These are phyloP conservation scores for Neomonachus schauinslandi DNA, from an alignment of 2,113 vertebrate species.

Conservation along the genomic window DNA sequence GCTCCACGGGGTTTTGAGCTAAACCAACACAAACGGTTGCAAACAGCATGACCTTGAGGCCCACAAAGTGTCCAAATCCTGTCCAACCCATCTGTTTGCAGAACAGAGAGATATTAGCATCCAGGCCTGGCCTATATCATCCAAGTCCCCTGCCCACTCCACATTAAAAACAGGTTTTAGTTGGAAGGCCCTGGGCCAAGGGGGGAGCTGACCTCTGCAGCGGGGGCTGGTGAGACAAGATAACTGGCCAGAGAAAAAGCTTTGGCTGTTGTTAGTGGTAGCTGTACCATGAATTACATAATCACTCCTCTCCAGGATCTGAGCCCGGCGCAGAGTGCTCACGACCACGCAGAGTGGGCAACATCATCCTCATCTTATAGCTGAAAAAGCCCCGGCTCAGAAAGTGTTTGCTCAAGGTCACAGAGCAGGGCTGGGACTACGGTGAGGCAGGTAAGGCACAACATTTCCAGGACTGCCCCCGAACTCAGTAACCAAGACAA, in stretches of 20 bases:
- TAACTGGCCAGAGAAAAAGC: not conserved
- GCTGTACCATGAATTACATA: fast-evolving
- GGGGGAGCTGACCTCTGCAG: not conserved
- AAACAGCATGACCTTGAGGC: not conserved
- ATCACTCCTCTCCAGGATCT: not conserved
- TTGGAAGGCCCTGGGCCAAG: not conserved
- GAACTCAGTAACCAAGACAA: not conserved
- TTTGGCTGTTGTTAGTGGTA: fast-evolving
- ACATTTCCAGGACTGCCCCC: not conserved
- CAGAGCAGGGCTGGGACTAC: not conserved
- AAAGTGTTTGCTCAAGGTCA: not conserved
- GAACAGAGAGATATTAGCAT: not conserved
- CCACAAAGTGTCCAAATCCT: not conserved
- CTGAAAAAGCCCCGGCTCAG: not conserved
- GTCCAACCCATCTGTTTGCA: not conserved
- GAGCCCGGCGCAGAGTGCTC: fast-evolving
- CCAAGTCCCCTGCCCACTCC: not conserved
- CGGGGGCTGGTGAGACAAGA: not conserved
- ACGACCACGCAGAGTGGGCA: fast-evolving
- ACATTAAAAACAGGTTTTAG: not conserved
- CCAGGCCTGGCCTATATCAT: not conserved
- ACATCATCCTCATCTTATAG: not conserved
- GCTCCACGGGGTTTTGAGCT: not conserved
- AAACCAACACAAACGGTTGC: not conserved
- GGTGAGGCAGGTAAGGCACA: not conserved